These are phyloP conservation scores for Pipistrellus pipistrellus DNA, from an alignment of 2,797 vertebrate genomes.

Conservation along the genomic window DNA sequence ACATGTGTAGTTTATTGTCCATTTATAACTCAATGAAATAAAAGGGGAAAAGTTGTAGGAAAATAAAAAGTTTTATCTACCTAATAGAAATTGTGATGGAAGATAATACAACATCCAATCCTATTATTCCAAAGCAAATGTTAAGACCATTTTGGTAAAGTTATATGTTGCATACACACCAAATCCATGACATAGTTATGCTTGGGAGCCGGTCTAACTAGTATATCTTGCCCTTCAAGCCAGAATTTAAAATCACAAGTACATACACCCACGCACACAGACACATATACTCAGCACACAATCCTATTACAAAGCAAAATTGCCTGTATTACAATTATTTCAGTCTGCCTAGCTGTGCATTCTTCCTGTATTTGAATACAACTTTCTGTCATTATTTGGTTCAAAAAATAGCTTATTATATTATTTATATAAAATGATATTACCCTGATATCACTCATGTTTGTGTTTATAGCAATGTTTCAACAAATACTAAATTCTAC, in stretches of 20 bases:
- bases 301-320: slow-evolving; percentile 66
- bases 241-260: neutral
- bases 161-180: slow-evolving; percentile 57
- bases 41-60: neutral
- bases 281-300: neutral
- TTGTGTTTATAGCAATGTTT: neutral
- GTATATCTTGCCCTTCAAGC: slow-evolving; percentile 76
- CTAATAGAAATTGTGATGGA: neutral
- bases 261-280: neutral
- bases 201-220: slow-evolving; percentile 78
- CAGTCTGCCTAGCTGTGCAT: slow-evolving; percentile 54
- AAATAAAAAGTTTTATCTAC: slow-evolving; percentile 22
- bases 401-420: neutral
- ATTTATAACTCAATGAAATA: neutral
- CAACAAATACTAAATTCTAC: neutral
- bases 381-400: neutral
- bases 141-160: slow-evolving; percentile 44
- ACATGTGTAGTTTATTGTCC: neutral
- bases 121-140: slow-evolving; percentile 67
- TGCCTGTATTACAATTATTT: neutral
- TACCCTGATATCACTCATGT: neutral
- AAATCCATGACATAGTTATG: neutral
- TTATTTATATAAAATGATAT: slow-evolving; percentile 5
- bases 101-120: neutral
- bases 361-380: neutral